Evolutionary conservation across 1,140 invertebrate genomes (phyloP).

Genomic region (Dendroctonus ponderosae): DNA sequence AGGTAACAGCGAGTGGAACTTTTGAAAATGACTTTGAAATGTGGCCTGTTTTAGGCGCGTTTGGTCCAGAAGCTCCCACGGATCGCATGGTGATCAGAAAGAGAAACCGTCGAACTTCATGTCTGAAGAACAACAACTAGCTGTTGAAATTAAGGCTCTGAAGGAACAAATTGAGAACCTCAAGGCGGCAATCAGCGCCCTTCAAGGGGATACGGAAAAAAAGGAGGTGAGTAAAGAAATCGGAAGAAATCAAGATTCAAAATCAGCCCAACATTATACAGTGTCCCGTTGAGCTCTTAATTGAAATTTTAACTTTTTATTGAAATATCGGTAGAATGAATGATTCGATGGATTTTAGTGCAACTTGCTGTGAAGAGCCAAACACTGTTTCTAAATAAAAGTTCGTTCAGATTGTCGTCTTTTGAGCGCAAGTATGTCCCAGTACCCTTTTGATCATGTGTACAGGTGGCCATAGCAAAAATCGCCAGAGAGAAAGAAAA

Average conservation of each 20-base stretch:
- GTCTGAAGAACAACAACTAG: conserved; percentile 22
- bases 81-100: conserved; percentile 23
- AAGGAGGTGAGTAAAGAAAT: conserved; percentile 36
- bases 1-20: conserved; percentile 29
- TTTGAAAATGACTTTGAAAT: conserved; percentile 5
- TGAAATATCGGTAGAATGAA: too few species aligned
- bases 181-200: conserved; percentile 40
- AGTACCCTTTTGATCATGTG: too few species aligned
- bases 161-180: conserved; percentile 45
- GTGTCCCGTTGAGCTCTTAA: too few species aligned
- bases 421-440: background rate
- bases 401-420: too few species aligned
- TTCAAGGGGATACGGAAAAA: conserved; percentile 43
- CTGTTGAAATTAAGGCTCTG: conserved; percentile 40
- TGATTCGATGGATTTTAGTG: too few species aligned
- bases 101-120: conserved; percentile 20
- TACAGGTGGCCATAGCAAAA: conserved; percentile 38
- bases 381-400: too few species aligned
- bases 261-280: too few species aligned
- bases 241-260: background rate
- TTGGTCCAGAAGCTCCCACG: conserved; percentile 32
- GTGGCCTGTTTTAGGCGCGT: conserved; percentile 27
- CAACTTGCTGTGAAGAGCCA: too few species aligned
- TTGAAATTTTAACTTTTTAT: too few species aligned
- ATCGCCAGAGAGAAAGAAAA: conserved; percentile 44